phyloP scores from a whole-genome alignment of 2,797 vertebrate species.

The Lutjanus campechanus region DNA sequence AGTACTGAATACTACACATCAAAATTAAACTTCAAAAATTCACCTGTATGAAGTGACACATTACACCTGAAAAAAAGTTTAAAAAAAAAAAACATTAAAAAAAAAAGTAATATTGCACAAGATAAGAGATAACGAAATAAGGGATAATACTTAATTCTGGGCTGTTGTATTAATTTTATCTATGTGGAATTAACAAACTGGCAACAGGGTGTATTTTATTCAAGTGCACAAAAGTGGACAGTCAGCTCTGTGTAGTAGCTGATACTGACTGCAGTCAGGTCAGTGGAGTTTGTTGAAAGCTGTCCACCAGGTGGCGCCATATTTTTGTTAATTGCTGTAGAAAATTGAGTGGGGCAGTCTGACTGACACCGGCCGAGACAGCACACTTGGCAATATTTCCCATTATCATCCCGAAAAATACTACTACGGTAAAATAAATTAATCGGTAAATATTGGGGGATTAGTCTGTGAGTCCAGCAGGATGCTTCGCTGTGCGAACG shows the following conservation, averaged over 20 bases:
- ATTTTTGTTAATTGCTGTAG: no score
- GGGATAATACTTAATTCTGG: no score
- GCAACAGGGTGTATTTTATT: neutral
- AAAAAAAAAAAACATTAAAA: no score
- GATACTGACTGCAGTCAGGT: neutral
- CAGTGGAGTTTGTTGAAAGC: neutral
- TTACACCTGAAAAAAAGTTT: no score
- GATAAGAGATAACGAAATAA: no score
- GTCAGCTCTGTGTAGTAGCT: neutral
- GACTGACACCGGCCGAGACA: neutral
- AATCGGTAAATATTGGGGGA: fast-evolving
- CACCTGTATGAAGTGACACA: no score
- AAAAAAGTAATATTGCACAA: no score
- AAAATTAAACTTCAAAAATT: no score
- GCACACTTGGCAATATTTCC: fast-evolving
- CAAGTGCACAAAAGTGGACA: neutral
- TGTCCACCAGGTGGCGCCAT: conserved; percentile 38
- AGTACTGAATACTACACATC: no score
- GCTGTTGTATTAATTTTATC: no score
- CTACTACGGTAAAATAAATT: neutral
- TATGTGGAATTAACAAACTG: no score
- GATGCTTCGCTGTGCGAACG: neutral
- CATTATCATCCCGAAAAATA: fast-evolving
- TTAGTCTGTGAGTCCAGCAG: fast-evolving
- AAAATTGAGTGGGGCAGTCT: neutral